Evolutionary conservation across 2,888 invertebrate species (phyloP), one percentile per base, ranked within the genome.

Genomic region (Agonopterix alstromeriana): DNA sequence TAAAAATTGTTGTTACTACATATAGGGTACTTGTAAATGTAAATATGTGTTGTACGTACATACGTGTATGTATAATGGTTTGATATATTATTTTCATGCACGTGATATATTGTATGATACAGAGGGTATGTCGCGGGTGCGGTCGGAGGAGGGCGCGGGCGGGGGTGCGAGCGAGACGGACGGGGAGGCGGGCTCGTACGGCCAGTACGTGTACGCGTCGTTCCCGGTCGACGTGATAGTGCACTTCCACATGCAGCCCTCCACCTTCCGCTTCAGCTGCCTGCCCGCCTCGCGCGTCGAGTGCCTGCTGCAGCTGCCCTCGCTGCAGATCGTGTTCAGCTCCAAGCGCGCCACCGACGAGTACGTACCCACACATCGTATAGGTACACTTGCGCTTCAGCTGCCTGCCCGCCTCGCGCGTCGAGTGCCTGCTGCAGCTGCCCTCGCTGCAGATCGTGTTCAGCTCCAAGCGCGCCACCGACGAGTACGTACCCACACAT

Each of bases 171-270:
- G 59, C 67, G 35, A 70, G 51, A 35, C 87, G 90, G 65, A 92
- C 90, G 59, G 43, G 46, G 46, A 27, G 10, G 48, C 9, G 43
- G 85, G 91, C 38, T 91, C 92, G 57, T 92, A 93, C 64, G 93
- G 93, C 0, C 94, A 94, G 79, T 95, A 95, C 70, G 95, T 94
- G 58, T 96, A 96, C 74, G 95, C 97, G 38, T 97, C 98, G 48
- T 98, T 99, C 80, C 99, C 99, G 0, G 98, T 99, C 0, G 99
- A 99, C 84, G 98, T 99, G 17, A 96, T 99, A 61, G 98, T 99
- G 42, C 98, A 98, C 83, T 97, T 99, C 88, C 97, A 97, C 81
- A 98, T 99, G 94, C 98, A 98, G 77, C 98, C 98, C 0, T 97
- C 97, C 48, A 97, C 97, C 0, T 97, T 98, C 82, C 89, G 98